Evolutionary conservation across 2,797 vertebrate genomes (phyloP), one percentile per base, ranked within the genome.

Genomic region (Phataginus tricuspis): DNA sequence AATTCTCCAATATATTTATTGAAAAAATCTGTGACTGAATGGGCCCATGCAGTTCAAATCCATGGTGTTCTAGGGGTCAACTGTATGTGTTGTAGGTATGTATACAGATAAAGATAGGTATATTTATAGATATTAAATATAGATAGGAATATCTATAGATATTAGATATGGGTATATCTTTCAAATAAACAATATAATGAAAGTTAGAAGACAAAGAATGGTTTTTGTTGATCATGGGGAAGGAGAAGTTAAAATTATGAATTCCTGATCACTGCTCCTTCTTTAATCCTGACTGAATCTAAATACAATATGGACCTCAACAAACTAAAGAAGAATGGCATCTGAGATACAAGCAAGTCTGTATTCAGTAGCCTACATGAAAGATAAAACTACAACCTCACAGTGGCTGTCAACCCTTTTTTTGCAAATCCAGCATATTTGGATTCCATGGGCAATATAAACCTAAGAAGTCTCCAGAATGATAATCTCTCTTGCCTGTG

Each of bases 391-490:
- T 49, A 72, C 31, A 86, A 84, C 31, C 6, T 79, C 11, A 90
- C 55, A 66, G 0, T 7, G 5, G 0, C 37, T 94, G 45, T 63
- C 74, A 19, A 7, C 16, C 25, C 25, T 31, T 21, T 72, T n/a
- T 29, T 95, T 94, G 69, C 8, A 77, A 23, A 31, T 91, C 13
- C 21, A 66, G 68, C 1, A 7, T 90, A 89, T 72, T 91, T 78
- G 63, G 23, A 31, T 31, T 86, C 6, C 27, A 37, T 34, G 45
- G 0, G 0, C 69, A 97, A 82, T 68, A 0, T 0, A 95, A 66
- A 93, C n/a, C 5, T 27, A 91, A 93, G 96, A 83, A 68, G 1
- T 93, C 63, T 96, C 31, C 12, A 77, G 37, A 94, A 94, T 94
- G 51, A 95, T 78, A 96, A 45, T 53, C 37, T 94, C 14, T 34